phyloP scores from a whole-genome alignment of 2,888 invertebrate genomes.

The Chrysopilus asiliformis region DNA sequence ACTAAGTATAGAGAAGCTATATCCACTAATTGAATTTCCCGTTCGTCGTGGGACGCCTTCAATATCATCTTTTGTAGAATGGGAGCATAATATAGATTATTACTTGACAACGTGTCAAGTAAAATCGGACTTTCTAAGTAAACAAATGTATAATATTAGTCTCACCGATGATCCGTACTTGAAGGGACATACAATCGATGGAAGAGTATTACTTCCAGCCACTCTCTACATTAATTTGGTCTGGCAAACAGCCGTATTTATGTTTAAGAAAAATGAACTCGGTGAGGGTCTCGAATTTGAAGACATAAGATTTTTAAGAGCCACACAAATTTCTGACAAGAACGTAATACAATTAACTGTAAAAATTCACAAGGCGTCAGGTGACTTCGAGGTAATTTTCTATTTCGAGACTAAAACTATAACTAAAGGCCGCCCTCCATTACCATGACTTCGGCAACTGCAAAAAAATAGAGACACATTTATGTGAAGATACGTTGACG shows the following conservation, averaged over 20 bases:
- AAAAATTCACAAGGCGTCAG: constrained; percentile 46
- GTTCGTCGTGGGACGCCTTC: constrained; percentile 78
- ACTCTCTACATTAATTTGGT: constrained; percentile 71
- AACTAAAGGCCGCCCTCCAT: too few relatives aligned
- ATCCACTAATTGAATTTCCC: constrained; percentile 62
- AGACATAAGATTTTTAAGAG: constrained; percentile 68
- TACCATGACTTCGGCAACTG: too few relatives aligned
- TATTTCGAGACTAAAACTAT: too few relatives aligned
- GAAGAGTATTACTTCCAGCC: constrained; percentile 56
- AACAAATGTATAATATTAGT: constrained; percentile 46
- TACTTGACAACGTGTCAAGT: constrained; percentile 55
- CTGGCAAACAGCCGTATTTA: constrained; percentile 59
- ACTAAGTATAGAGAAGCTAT: constrained; percentile 59
- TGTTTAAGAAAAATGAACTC: constrained; percentile 46
- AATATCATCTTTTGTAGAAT: constrained; percentile 65
- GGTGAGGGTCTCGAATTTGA: constrained; percentile 72
- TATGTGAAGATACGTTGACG: too few relatives aligned
- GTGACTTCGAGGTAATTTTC: constrained; percentile 41
- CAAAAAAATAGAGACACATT: too few relatives aligned
- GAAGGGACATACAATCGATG: constrained; percentile 48
- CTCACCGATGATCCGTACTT: constrained; percentile 42
- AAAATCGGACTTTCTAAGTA: constrained; percentile 53
- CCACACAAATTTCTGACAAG: constrained; percentile 62
- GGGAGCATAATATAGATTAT: constrained; percentile 77
- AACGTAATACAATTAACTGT: constrained; percentile 41